Percentiles rank a stretch among this genome's conserved stretches.
Conservation (phyloP, 2,113 vertebrate species). For the Notothenia rossii region DNA sequence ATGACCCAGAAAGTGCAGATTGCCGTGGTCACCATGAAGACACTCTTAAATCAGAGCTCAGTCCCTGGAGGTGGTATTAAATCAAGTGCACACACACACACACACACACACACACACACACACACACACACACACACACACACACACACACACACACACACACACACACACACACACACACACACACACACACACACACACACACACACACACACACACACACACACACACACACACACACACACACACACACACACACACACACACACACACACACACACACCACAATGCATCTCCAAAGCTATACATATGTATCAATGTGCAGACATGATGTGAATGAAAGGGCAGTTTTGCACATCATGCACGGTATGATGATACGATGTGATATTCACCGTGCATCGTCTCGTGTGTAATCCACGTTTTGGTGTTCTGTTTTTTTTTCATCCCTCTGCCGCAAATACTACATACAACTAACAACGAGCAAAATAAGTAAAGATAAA, state of each 20-base stretch:
- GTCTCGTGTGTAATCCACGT: not conserved
- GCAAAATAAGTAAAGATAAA: no score
- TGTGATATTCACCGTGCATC: not conserved
- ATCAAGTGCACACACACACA: slow-evolving; percentile 45
- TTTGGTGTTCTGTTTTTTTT: not conserved
- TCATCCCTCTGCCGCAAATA: no score
- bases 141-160: not conserved
- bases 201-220: no score
- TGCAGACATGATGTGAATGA: slow-evolving; percentile 19
- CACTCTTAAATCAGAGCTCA: slow-evolving; percentile 62
- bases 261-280: not conserved
- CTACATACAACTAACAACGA: no score
- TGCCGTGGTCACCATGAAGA: slow-evolving; percentile 46
- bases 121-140: not conserved
- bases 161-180: no score
- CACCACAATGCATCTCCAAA: not conserved
- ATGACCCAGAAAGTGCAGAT: slow-evolving; percentile 63
- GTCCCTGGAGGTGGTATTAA: slow-evolving; percentile 58
- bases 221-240: no score
- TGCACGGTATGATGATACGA: no score
- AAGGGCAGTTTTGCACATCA: slow-evolving; percentile 14
- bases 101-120: not conserved
- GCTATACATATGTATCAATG: slow-evolving; percentile 31
- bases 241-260: no score
- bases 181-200: no score